Conservation (phyloP, 2,797 vertebrate genomes). For the Falco biarmicus region DNA sequence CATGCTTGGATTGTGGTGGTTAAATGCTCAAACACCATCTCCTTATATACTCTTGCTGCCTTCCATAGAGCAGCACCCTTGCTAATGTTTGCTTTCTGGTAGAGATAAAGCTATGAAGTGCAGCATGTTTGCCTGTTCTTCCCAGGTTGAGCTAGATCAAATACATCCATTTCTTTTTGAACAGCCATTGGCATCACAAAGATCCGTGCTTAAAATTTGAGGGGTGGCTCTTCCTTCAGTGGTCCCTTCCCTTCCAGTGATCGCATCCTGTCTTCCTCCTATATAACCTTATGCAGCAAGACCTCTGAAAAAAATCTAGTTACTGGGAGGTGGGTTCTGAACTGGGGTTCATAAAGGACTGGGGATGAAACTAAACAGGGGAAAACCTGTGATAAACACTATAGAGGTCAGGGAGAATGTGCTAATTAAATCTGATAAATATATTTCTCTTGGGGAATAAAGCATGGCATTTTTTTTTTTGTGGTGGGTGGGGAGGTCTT, state of each 20-base stretch:
- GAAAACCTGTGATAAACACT: background rate
- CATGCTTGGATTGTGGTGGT: conserved; percentile 52
- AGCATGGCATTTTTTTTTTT: accelerated
- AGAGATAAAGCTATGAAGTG: background rate
- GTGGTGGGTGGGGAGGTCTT: background rate
- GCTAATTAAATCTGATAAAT: background rate
- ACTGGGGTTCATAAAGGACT: background rate
- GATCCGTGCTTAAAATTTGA: background rate
- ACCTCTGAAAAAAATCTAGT: background rate
- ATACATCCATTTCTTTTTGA: background rate
- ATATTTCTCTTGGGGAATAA: background rate
- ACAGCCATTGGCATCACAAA: background rate
- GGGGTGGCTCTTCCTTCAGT: background rate
- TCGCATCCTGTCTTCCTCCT: background rate
- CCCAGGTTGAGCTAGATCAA: background rate
- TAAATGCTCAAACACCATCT: conserved; percentile 68
- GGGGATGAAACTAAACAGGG: background rate
- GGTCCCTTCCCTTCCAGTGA: background rate
- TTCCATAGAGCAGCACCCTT: conserved; percentile 44
- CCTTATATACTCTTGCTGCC: conserved; percentile 53
- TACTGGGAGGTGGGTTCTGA: background rate
- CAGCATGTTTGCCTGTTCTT: background rate
- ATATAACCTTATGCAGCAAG: background rate
- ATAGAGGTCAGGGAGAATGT: background rate
- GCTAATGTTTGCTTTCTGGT: conserved; percentile 37